Evolutionary conservation across 35 echinoderm and acorn worm species (phyloP), one percentile per base, ranked within the genome.

Genomic region (Antedon bifida): DNA sequence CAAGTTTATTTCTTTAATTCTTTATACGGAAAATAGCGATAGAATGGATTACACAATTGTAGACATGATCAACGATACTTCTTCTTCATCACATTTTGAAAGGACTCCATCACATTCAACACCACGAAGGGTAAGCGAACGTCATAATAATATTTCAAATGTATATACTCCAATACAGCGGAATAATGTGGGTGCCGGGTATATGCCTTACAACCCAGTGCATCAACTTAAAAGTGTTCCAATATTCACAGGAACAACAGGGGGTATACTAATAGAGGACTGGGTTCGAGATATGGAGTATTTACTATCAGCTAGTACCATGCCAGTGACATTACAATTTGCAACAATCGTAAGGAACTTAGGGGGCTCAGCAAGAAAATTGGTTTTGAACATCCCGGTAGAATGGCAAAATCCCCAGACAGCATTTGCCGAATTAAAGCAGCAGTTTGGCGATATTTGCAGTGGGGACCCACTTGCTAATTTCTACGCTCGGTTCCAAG

Each of bases 281-380:
- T 86, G 85, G 85, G 33, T 86, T 0, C 17, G 85, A 44, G 85
- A 79, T 39, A 46, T 77, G 3, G n/a, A 46, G 30, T 86, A 86
- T 77, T 17, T 79, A 35, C 26, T 86, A 0, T 23, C 34, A 7
- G 77, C 85, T 29, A 86, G 36, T 19, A 46, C 73, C 9, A 86
- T 77, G 73, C 85, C 85, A 7, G 0, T 36, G 5, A 21, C 33
- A 14, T 45, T 86, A 32, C 76, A 78, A 31, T 86, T 86, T 32
- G 80, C 85, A 29, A 86, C 85, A 38, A 80, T 86, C 23, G 77
- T 86, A 0, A 21, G 85, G 46, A 79, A 86, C 34, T 64, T 86
- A 34, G 85, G 85, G 5, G 76, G 76, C 44, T 77, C 73, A 14
- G 85, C 85, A 13, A 78, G 36, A 34, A 78, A 80, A 19, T 32